phyloP scores from a whole-genome alignment of 2,797 vertebrate species.

The Poecile montanus region DNA sequence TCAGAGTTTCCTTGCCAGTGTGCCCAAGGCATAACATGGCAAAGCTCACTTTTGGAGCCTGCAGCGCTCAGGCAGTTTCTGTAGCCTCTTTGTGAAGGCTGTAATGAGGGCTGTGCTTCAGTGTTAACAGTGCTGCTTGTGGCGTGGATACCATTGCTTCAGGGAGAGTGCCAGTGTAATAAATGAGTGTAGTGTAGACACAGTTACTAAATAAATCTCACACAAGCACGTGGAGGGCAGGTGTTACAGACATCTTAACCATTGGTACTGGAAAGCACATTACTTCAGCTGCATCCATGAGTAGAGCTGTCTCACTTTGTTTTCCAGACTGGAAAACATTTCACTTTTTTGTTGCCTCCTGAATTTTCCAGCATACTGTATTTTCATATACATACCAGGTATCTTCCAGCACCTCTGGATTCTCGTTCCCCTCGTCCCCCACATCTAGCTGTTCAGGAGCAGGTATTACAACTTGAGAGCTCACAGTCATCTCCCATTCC shows the following conservation, averaged over 20 bases:
- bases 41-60: neutral
- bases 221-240: neutral
- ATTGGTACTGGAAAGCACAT: neutral
- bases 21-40: neutral
- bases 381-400: neutral
- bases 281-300: neutral
- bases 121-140: neutral
- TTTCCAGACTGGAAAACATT: neutral
- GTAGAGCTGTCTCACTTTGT: neutral
- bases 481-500: neutral
- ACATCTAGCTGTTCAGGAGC: neutral
- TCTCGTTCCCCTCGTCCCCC: neutral
- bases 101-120: neutral
- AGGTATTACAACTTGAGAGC: neutral
- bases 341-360: neutral
- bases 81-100: neutral
- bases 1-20: neutral
- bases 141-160: neutral
- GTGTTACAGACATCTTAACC: neutral
- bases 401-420: neutral
- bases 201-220: constrained; percentile 9
- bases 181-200: neutral
- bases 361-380: neutral
- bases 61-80: neutral
- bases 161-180: neutral